Evolutionary conservation across 2,888 invertebrate genomes (phyloP).

Genomic region (Microplitis deprimator): DNA sequence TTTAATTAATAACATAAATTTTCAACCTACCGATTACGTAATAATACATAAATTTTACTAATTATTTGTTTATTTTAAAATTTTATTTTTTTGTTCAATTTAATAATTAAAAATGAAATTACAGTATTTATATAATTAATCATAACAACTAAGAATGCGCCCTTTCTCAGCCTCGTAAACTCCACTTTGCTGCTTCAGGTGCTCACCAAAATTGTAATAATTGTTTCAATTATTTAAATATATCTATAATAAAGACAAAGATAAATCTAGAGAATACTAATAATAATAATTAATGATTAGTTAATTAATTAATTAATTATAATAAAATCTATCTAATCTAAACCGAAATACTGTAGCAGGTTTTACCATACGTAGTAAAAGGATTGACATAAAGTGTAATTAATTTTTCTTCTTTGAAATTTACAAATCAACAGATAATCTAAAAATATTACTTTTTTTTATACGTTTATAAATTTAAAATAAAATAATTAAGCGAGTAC

Average conservation of each 20-base stretch:
- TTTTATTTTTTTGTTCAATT: constrained; percentile 16
- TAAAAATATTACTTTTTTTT: constrained; percentile 48
- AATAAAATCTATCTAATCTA: constrained; percentile 65
- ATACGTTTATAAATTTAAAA: neutral
- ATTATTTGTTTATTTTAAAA: neutral
- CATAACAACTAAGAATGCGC: constrained; percentile 29
- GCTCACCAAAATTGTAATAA: constrained; percentile 31
- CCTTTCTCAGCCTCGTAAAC: constrained; percentile 42
- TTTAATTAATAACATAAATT: neutral
- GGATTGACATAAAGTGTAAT: constrained; percentile 53
- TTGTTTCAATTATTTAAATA: neutral
- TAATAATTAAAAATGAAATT: constrained; percentile 3
- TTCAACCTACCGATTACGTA: neutral
- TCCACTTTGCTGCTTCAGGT: constrained; percentile 45
- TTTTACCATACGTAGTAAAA: constrained; percentile 63
- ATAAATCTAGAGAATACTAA: constrained; percentile 37
- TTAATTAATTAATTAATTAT: constrained; percentile 47
- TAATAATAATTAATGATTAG: constrained; percentile 44
- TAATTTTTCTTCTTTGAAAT: constrained; percentile 33
- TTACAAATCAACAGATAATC: constrained; percentile 53
- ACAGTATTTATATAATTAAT: constrained; percentile 4
- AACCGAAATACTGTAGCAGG: constrained; percentile 70
- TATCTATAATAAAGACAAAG: constrained; percentile 16
- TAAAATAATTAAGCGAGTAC: constrained; percentile 31
- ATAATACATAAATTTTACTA: neutral